Base-by-base conservation (phyloP, 2,113 vertebrate species). In the Melospiza melodia region DNA sequence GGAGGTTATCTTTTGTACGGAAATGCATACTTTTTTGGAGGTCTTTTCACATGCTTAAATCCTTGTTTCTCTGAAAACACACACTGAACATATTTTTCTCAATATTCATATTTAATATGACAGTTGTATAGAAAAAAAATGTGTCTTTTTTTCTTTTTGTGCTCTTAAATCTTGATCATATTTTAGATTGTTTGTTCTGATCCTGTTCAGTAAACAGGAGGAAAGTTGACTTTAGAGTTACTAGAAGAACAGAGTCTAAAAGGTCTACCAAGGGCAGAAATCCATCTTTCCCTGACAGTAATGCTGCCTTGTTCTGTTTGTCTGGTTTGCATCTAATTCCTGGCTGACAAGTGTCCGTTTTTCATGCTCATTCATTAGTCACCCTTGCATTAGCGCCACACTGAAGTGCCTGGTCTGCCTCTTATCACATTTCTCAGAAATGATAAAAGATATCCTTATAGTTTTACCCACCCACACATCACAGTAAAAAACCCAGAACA, bases 261-360 rank as follows among this genome's bases (percentile, higher is more conserved):
- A 97, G 91, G 94, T 97, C 94, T 96, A 71, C 71, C 95, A 97
- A 97, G 95, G 96, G 91, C 93, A 97, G 90, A 97, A 95, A 97
- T 98, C 95, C 80, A 95, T 97, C 96, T 97, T 96, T 72, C 76
- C 48, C 44, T 97, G 94, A 97, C 94, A 97, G 81, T 87, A 96
- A 94, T 94, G 77, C 83, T 93, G 54, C 85, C 85, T 97, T 97
- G 94, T 94, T 97, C 89, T 77, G 77, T 96, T 91, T 4, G 0
- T 96, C 94, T 97, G 94, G 93, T 97, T 97, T 97, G 95, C 95
- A 91, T 98, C 95, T 96, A 97, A 97, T 97, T 96, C 92, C 87
- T 95, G 85, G 65, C 83, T 97, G 97, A 97, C 95, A 95, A 97
- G 90, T 96, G 96, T 95, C 97, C n/a, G 19, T 96, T 98, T 98